Percentiles rank a stretch among this genome's conserved stretches.
Conservation (phyloP, 2,113 vertebrate species). For the Carassius carassius region DNA sequence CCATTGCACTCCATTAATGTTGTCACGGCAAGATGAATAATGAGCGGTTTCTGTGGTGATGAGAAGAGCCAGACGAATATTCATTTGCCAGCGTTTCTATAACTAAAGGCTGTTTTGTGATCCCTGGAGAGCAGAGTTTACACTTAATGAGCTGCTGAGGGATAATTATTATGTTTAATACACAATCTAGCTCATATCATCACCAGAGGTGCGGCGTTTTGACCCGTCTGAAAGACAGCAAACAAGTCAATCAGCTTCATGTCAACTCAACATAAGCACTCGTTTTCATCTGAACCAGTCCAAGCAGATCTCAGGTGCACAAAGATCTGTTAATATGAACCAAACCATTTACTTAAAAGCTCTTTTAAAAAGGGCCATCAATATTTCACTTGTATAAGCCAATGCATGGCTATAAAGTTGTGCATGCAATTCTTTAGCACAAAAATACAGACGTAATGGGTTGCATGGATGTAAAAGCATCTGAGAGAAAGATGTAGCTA, state of each 20-base stretch:
- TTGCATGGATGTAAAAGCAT: background rate
- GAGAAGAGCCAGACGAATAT: slow-evolving; percentile 26
- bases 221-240: background rate
- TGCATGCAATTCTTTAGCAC: no score
- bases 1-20: slow-evolving; percentile 74
- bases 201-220: background rate
- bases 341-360: no score
- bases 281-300: no score
- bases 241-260: background rate
- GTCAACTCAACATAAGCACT: no score
- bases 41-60: slow-evolving; percentile 54
- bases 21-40: slow-evolving; percentile 68
- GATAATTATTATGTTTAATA: slow-evolving; percentile 25
- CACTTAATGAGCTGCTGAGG: slow-evolving; percentile 18
- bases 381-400: no score
- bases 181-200: slow-evolving; percentile 27
- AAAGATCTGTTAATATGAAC: no score
- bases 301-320: no score
- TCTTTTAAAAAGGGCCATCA: no score
- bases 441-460: background rate
- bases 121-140: slow-evolving; percentile 13
- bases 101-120: slow-evolving; percentile 43
- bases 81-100: slow-evolving; percentile 54
- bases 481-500: background rate
- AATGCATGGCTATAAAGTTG: background rate